A percentile compares a stretch with the other conserved stretches of the same genome.
Evolutionary conservation across 1,140 invertebrate species (phyloP).

Genomic region (Heliconius himera): DNA sequence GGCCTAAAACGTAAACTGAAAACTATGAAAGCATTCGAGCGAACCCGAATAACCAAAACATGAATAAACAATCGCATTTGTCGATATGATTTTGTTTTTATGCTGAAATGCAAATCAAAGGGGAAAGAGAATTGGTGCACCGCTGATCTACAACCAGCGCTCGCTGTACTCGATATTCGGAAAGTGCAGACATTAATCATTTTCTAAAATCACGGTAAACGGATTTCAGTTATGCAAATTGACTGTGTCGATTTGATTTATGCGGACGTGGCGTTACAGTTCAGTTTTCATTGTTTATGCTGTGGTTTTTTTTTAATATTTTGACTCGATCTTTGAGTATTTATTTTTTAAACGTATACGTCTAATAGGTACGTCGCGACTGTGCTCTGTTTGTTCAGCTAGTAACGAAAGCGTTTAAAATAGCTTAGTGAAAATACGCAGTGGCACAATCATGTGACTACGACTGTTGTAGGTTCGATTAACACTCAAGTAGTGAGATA

Average conservation of each 20-base stretch:
- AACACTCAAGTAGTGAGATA: too few species aligned
- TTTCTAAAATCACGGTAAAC: conserved; percentile 19
- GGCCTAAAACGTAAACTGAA: too few species aligned
- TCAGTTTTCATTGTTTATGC: background rate
- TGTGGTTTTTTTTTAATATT: background rate
- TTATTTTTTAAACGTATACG: too few species aligned
- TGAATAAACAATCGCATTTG: background rate
- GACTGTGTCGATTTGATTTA: conserved; percentile 26
- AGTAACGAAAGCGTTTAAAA: too few species aligned
- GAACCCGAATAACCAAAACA: background rate
- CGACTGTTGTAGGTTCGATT: too few species aligned
- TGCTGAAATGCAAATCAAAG: background rate
- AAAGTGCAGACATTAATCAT: conserved; percentile 23
- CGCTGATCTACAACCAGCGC: conserved; percentile 8
- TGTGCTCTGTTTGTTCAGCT: too few species aligned
- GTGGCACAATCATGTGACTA: too few species aligned
- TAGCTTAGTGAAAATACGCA: too few species aligned
- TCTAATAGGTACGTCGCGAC: too few species aligned
- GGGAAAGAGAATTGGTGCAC: conserved; percentile 10
- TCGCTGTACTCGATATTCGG: background rate
- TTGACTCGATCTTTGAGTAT: background rate
- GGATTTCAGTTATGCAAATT: conserved; percentile 30
- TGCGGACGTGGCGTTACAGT: background rate
- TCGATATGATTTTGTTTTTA: background rate
- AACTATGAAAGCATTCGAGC: background rate